Evolutionary conservation across 2,888 invertebrate genomes (phyloP).

Genomic region (Drosophila birchii): DNA sequence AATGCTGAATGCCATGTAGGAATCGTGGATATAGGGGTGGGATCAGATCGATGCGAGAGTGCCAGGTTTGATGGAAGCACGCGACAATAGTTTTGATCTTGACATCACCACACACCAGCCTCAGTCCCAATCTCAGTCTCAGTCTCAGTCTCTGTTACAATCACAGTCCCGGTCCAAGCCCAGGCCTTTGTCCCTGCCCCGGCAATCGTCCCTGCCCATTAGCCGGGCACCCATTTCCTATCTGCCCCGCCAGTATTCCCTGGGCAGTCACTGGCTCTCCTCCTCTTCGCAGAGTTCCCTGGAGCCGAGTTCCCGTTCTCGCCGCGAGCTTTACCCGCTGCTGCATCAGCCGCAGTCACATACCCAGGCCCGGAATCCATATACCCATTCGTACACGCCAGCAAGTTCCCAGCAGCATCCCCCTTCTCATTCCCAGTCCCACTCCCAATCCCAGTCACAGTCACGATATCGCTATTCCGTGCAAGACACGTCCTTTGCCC

Average conservation of each 20-base stretch:
- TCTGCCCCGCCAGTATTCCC: slow-evolving; percentile 25
- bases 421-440: slow-evolving; percentile 21
- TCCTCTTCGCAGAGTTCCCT: slow-evolving; percentile 53
- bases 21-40: slow-evolving; percentile 86
- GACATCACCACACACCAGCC: slow-evolving; percentile 64
- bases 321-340: slow-evolving; percentile 66
- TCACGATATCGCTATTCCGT: slow-evolving; percentile 44
- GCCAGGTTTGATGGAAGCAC: slow-evolving; percentile 77
- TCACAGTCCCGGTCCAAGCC: slow-evolving; percentile 22
- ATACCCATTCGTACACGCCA: slow-evolving; percentile 10
- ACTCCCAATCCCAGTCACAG: slow-evolving; percentile 16
- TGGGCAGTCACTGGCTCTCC: slow-evolving; percentile 39
- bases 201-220: slow-evolving; percentile 40
- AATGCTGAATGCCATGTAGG: slow-evolving; percentile 86
- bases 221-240: slow-evolving; percentile 25
- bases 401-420: slow-evolving; percentile 19
- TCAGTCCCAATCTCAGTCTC: slow-evolving; percentile 28
- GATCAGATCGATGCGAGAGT: slow-evolving; percentile 85
- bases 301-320: slow-evolving; percentile 42
- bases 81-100: slow-evolving; percentile 79
- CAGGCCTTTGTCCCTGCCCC: slow-evolving; percentile 39
- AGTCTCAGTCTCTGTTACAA: slow-evolving; percentile 39
- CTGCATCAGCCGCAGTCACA: slow-evolving; percentile 72
- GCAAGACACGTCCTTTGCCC: slow-evolving; percentile 67
- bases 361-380: slow-evolving; percentile 58